Evolutionary conservation across 1,140 invertebrate species (phyloP).

Genomic region (Bombyx mandarina): DNA sequence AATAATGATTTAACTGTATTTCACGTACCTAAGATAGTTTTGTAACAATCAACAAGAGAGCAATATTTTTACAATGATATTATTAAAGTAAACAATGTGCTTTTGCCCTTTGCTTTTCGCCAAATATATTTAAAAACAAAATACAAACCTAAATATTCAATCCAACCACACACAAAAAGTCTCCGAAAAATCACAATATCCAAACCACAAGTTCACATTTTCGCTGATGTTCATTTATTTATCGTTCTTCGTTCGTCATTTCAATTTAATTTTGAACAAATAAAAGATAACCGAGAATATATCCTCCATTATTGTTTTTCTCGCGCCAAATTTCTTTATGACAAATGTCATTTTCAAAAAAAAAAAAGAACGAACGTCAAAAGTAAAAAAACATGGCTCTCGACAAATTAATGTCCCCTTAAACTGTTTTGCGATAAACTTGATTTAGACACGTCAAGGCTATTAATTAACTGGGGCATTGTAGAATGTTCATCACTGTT

Average conservation of each 20-base stretch:
- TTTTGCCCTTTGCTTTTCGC: too few species aligned
- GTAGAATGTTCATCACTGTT: too few species aligned
- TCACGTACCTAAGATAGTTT: too few species aligned
- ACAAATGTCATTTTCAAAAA: constrained; percentile 42
- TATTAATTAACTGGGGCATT: constrained; percentile 14
- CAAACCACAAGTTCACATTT: constrained; percentile 50
- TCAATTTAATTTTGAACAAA: constrained; percentile 62
- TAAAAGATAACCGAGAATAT: constrained; percentile 40
- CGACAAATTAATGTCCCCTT: constrained; percentile 6
- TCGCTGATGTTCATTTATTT: constrained; percentile 20
- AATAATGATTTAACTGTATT: too few species aligned
- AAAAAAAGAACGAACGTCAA: not conserved
- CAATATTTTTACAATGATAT: too few species aligned
- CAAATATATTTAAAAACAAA: too few species aligned
- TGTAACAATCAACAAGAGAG: too few species aligned
- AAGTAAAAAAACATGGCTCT: constrained; percentile 3
- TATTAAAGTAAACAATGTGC: too few species aligned
- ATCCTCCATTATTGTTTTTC: constrained; percentile 52
- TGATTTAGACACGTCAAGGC: constrained; percentile 9
- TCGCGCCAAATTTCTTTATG: constrained; percentile 51
- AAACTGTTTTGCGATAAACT: not conserved
- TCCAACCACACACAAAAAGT: constrained; percentile 23
- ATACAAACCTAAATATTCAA: constrained; percentile 1
- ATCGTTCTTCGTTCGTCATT: constrained; percentile 37
- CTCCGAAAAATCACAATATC: constrained; percentile 21